Evolutionary conservation across 92 coral and sea anemone genomes (phyloP), one percentile per base, ranked within the genome.

Genomic region (Porites lobata): DNA sequence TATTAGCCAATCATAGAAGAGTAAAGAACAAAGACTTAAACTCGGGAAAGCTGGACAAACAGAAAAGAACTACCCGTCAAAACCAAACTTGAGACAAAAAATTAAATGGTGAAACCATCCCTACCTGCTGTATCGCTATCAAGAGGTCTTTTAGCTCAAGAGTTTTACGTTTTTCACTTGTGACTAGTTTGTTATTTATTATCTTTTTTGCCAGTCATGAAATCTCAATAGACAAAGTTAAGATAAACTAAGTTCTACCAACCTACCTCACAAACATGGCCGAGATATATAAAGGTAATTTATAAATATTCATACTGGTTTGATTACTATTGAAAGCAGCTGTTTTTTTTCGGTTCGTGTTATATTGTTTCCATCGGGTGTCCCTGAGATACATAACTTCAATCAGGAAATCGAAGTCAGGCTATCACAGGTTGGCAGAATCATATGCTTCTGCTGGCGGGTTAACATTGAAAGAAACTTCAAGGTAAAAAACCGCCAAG

Each of bases 1-100:
- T 80, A 77, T 69, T 26, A 90, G 59, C 95, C 95, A 93, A 93
- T 93, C 91, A 90, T 77, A 74, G 87, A 7, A 7, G 18, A 50
- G 76, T 1, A 20, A 11, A 61, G 61, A 63, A 84, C 80, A 73
- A 84, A 84, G 80, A 21, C 14, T 19, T 2, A 32, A 15, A 83
- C 24, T 72, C 66, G 11, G 50, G 52, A 3, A 66, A 63, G 87
- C 87, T 84, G 87, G 73, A 73, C 87, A 84, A 84, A 84, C 62
- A 72, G 17, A 22, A 83, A 73, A 83, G 85, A 21, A 62, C 26
- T 63, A 84, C 87, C 87, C 62, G 87, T 84, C 80, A 43, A 62
- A 83, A 74, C 73, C 74, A 47, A 73, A 84, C 61, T 71, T 72
- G 72, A 72, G 61, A 83, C 72, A 79, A 83, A 70, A 50, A 59